Evolutionary conservation across 2,113 vertebrate species (phyloP).

Genomic region (Calidris pygmaea): DNA sequence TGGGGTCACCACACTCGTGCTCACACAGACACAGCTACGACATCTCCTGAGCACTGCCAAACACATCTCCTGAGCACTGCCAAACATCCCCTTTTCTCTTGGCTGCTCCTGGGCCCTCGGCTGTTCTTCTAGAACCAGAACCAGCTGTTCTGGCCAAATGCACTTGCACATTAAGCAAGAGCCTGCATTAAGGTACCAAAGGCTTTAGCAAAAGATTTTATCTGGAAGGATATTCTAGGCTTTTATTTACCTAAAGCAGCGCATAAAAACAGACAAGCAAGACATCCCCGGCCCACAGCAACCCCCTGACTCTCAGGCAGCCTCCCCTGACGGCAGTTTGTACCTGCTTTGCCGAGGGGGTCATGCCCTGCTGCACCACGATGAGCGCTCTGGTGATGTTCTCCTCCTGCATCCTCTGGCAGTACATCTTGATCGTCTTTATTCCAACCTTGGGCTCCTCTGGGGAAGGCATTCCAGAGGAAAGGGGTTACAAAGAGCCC

Average conservation of each 20-base stretch:
- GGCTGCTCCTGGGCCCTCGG: accelerated
- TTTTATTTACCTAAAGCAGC: neutral
- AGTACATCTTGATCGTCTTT: constrained; percentile 99
- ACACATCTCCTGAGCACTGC: accelerated
- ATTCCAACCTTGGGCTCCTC: constrained; percentile 98
- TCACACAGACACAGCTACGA: accelerated
- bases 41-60: neutral
- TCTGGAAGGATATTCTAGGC: accelerated
- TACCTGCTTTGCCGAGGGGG: constrained; percentile 96
- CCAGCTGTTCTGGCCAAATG: accelerated
- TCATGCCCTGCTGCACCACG: constrained; percentile 98
- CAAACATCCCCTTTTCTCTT: accelerated
- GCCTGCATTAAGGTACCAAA: accelerated
- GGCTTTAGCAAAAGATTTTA: neutral
- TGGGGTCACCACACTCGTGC: accelerated
- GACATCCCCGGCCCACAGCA: accelerated
- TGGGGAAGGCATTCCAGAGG: neutral
- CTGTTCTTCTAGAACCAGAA: neutral
- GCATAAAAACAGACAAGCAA: accelerated
- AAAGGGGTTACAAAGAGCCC: neutral
- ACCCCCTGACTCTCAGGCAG: accelerated
- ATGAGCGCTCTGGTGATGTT: constrained; percentile 96
- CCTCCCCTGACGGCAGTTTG: accelerated
- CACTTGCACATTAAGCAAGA: accelerated
- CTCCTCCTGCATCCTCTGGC: constrained; percentile 98